Conservation (phyloP, 2,888 invertebrate genomes). For the Cheilosia vernalis region DNA sequence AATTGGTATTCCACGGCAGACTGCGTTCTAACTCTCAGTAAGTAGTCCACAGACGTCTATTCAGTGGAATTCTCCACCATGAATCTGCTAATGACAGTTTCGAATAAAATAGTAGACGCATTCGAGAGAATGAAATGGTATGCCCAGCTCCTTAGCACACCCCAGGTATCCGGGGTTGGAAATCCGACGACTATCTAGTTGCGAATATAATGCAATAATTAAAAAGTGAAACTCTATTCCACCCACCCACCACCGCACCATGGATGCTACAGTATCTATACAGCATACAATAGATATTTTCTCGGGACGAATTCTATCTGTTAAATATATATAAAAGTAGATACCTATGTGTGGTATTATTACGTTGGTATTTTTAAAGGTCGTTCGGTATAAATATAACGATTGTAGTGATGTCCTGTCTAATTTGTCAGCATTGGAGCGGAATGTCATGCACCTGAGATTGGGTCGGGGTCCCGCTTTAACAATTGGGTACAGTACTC, state of each 20-base stretch:
- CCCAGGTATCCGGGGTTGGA: conserved; percentile 53
- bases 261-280: background rate
- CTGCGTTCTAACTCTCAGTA: conserved; percentile 49
- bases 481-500: conserved; percentile 33
- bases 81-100: conserved; percentile 69
- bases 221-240: conserved; percentile 66
- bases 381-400: conserved; percentile 53
- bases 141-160: background rate
- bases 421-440: conserved; percentile 58
- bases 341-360: background rate
- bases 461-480: conserved; percentile 5
- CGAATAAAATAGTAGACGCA: conserved; percentile 66
- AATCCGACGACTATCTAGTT: conserved; percentile 48
- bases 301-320: conserved; percentile 14
- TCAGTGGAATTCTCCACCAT: conserved; percentile 42
- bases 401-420: conserved; percentile 63
- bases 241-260: conserved; percentile 22
- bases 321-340: background rate
- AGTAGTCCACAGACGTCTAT: conserved; percentile 69
- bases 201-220: conserved; percentile 71
- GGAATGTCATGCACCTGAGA: conserved; percentile 62
- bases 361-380: conserved; percentile 28
- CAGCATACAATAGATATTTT: conserved; percentile 16
- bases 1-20: conserved; percentile 67
- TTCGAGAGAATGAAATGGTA: conserved; percentile 25